Evolutionary conservation across 2,888 invertebrate genomes (phyloP), one percentile per base, ranked within the genome.

Genomic region (Drosophila kambysellisi): DNA sequence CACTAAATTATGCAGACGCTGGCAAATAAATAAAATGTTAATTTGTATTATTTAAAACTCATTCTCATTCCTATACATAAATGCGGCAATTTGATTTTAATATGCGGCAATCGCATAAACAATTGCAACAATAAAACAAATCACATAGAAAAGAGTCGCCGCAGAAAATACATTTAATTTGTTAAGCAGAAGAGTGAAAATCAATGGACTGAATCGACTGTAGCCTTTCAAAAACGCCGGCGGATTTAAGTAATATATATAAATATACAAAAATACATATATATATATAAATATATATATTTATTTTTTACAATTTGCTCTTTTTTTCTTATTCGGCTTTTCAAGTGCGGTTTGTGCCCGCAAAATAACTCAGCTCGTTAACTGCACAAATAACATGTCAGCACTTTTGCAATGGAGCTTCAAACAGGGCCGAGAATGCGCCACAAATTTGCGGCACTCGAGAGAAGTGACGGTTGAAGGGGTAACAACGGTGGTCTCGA

Each of bases 311-410:
- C 48, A 51, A 53, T 65, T 53, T 65, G 41, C 32, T 48, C 32
- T 41, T 59, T 46, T 54, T 70, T 76, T 69, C 65, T 60, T 68
- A 63, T 56, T 30, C 52, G 60, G 58, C 64, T 29, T 79, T 80
- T 89, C 83, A 82, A 85, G 90, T 88, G 90, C 83, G 83, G 90
- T 80, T 74, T 79, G 69, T 82, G 72, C 88, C 84, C 74, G 82
- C 73, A 89, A 88, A 88, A 88, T 88, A 86, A 88, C 87, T 87
- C 84, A 89, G 87, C 87, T 87, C 87, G 87, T 87, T 87, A 87
- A 87, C 88, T 87, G 89, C 91, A 89, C 87, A 87, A 87, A 87
- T 90, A 87, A 89, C 91, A 87, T 87, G 87, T 87, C 87, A 87
- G 87, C 87, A 87, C 87, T 87, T 87, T 90, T 87, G 78, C 73